phyloP scores from a whole-genome alignment of 2,797 vertebrate genomes.

The Dendrocincla tyrannina region DNA sequence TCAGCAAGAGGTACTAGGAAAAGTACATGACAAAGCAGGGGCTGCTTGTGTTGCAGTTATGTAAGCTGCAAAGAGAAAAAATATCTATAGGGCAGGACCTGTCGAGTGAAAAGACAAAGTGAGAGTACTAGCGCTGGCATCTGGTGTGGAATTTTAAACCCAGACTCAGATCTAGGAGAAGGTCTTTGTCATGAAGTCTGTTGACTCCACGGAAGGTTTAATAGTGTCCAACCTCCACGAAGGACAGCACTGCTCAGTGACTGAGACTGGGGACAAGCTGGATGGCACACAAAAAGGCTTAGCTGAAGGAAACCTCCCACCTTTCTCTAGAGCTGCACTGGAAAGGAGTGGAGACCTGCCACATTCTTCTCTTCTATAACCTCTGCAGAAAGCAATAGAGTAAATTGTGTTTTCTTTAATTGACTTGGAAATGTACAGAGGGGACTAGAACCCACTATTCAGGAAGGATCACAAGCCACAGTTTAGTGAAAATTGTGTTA shows the following conservation, averaged over 20 bases:
- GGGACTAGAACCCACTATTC: background rate
- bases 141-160: background rate
- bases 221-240: background rate
- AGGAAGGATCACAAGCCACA: background rate
- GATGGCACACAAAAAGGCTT: background rate
- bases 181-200: background rate
- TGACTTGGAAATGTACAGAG: background rate
- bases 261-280: background rate
- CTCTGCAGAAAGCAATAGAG: background rate
- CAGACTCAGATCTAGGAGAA: background rate
- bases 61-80: background rate
- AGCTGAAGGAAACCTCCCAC: background rate
- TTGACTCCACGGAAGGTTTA: background rate
- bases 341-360: background rate
- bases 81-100: background rate
- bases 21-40: background rate
- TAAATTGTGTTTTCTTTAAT: background rate
- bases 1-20: background rate
- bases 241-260: background rate
- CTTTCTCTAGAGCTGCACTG: background rate
- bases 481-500: background rate
- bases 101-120: background rate
- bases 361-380: background rate
- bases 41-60: background rate
- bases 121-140: background rate